Evolutionary conservation across 2,888 invertebrate species (phyloP), one percentile per base, ranked within the genome.

Genomic region (Drosophila planitibia): DNA sequence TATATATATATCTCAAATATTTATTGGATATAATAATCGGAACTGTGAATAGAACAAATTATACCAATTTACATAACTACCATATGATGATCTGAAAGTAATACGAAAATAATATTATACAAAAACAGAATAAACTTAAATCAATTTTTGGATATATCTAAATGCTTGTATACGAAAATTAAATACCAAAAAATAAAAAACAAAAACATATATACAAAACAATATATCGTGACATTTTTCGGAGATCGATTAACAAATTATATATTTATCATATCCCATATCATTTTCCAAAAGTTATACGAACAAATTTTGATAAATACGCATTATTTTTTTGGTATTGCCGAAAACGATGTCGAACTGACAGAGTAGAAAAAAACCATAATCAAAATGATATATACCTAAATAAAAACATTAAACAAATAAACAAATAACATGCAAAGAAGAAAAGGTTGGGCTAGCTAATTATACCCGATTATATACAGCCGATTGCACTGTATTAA

Each of bases 141-240:
- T 70, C 67, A 54, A 70, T 82, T 83, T 83, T 82, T 89, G 81
- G 83, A 84, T 82, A 82, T 71, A 81, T 75, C 70, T 83, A 79
- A 91, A 81, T 82, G 83, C 89, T 92, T 92, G 91, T 91, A 92
- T 91, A 91, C 91, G 91, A 92, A 83, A 79, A 74, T 69, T 73
- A 61, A 73, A 61, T 74, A 66, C 65, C 53, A 73, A 72, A 63
- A 70, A 39, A 14, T 10, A 54, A 66, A 39, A 70, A 68, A 58
- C 30, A 30, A 41, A 30, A 28, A 30, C 19, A 41, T 28, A 72
- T 47, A 73, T 39, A 70, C 39, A 71, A 53, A 62, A 57, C 52
- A 64, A 64, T 63, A 61, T 63, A 73, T 65, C 60, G 41, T 57
- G 28, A 58, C 68, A 55, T 37, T 54, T 30, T 61, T 66, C 62